phyloP scores from a whole-genome alignment of 2,113 vertebrate species.

The Illadopsis cleaveri region DNA sequence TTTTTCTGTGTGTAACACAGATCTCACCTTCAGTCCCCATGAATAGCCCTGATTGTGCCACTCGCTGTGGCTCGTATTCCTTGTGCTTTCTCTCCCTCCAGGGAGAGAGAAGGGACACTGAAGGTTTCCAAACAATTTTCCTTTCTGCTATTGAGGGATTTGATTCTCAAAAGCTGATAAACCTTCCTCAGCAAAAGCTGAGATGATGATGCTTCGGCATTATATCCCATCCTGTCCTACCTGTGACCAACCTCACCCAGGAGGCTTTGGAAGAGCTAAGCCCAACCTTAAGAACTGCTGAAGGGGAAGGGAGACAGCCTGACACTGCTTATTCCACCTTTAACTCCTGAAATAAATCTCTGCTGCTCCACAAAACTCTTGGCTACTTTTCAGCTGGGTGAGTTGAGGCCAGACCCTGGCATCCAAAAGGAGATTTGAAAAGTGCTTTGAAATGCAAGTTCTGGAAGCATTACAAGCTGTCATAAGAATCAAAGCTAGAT shows the following conservation, averaged over 20 bases:
- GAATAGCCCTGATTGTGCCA: background rate
- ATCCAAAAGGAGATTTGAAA: background rate
- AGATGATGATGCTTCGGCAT: background rate
- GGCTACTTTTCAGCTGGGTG: background rate
- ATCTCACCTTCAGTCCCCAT: background rate
- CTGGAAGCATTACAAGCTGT: constrained; percentile 16
- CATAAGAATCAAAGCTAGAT: background rate
- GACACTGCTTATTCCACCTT: background rate
- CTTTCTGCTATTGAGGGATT: background rate
- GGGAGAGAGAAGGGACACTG: background rate
- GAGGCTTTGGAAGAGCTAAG: background rate
- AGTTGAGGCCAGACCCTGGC: background rate
- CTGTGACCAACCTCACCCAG: background rate
- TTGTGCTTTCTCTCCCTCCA: background rate
- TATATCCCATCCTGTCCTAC: background rate
- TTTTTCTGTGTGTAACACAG: background rate
- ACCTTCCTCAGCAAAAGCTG: background rate
- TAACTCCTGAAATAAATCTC: background rate
- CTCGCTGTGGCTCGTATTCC: background rate
- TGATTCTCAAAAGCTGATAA: background rate
- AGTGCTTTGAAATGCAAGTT: constrained; percentile 1
- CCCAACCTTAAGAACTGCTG: background rate
- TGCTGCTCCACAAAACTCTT: background rate
- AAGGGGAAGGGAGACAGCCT: background rate
- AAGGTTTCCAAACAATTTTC: background rate